A percentile compares a stretch with the other conserved stretches of the same genome.
Conservation (phyloP, 23 tunicate genomes). For the Styela plicata region DNA sequence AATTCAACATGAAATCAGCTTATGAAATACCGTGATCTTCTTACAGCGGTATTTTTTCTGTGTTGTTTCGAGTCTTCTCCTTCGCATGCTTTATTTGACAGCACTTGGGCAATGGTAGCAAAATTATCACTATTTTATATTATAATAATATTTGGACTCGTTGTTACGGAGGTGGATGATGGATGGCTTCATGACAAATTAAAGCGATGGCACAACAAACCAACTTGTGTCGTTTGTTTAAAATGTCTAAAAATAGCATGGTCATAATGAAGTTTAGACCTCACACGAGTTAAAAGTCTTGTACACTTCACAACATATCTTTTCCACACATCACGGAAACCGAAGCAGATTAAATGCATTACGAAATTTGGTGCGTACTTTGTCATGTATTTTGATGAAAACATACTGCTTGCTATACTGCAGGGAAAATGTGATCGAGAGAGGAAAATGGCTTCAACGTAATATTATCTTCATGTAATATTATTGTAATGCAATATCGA, state of each 20-base stretch:
- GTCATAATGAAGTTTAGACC: not conserved
- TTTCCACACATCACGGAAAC: not conserved
- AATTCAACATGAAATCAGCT: not conserved
- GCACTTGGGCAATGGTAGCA: too few relatives aligned
- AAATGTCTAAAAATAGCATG: not conserved
- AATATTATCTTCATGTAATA: too few relatives aligned
- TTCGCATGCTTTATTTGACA: too few relatives aligned
- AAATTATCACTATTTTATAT: too few relatives aligned
- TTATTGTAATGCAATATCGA: too few relatives aligned
- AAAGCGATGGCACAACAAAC: not conserved
- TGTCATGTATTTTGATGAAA: too few relatives aligned
- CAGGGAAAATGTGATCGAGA: too few relatives aligned
- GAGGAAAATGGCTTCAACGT: too few relatives aligned
- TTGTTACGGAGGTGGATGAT: slow-evolving; percentile 9
- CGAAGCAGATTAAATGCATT: not conserved
- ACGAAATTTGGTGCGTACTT: too few relatives aligned
- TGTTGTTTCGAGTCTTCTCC: not conserved
- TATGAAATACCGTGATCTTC: slow-evolving; percentile 5
- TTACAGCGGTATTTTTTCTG: slow-evolving; percentile 3
- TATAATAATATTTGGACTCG: slow-evolving; percentile 15
- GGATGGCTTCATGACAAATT: slow-evolving; percentile 9
- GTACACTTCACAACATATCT: not conserved
- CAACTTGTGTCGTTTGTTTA: not conserved
- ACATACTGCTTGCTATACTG: too few relatives aligned
- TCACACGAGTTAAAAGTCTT: not conserved